Evolutionary conservation across 2,888 invertebrate genomes (phyloP).

Genomic region (Drosophila melanosoma): DNA sequence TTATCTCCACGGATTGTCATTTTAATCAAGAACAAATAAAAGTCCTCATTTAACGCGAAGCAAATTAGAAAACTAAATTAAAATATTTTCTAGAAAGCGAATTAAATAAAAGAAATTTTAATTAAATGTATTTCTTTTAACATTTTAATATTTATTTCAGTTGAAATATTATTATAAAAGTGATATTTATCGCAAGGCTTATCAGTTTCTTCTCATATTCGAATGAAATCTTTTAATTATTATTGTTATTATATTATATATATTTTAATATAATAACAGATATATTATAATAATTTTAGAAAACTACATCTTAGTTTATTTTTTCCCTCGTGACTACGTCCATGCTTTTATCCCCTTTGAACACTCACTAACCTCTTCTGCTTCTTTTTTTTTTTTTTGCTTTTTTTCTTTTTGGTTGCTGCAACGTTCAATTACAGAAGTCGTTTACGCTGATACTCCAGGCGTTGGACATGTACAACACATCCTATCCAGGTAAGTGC

Average conservation of each 20-base stretch:
- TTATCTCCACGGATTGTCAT: neutral
- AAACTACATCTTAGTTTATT: neutral
- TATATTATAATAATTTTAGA: neutral
- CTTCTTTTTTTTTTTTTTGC: constrained; percentile 13
- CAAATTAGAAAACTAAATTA: too few relatives aligned
- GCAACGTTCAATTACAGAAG: constrained; percentile 88
- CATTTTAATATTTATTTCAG: neutral
- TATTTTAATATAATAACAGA: neutral
- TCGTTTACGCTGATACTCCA: constrained; percentile 96
- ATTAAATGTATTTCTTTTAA: neutral
- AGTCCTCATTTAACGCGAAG: too few relatives aligned
- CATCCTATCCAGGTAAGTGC: constrained; percentile 89
- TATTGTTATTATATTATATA: neutral
- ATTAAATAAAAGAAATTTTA: neutral
- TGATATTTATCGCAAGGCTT: neutral
- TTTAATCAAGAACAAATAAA: neutral
- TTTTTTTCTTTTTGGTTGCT: constrained; percentile 22
- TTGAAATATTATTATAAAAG: neutral
- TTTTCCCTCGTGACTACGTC: neutral
- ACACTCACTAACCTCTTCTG: neutral
- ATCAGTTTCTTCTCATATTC: neutral
- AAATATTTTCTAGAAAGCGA: neutral
- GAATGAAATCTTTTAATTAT: neutral
- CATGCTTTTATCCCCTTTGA: neutral
- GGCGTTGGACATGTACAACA: constrained; percentile 93